These are phyloP conservation scores for Cirrhinus mrigala DNA, from an alignment of 2,797 vertebrate species.

Conservation along the genomic window DNA sequence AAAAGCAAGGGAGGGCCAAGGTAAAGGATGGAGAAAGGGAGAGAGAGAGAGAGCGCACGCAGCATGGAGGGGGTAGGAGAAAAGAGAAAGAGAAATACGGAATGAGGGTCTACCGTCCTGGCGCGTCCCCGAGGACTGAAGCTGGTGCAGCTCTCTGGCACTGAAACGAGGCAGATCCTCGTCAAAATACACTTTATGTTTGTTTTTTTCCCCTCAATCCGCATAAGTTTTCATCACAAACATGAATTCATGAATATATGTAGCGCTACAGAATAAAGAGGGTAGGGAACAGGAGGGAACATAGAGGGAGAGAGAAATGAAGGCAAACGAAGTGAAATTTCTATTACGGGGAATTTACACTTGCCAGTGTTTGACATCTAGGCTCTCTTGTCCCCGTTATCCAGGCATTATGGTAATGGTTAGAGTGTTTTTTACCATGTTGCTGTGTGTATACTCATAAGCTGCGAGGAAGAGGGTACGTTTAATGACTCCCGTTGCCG, in stretches of 20 bases:
- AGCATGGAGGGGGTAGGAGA: slow-evolving; percentile 36
- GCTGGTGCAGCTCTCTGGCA: slow-evolving; percentile 69
- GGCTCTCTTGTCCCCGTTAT: slow-evolving; percentile 59
- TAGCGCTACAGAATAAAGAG: slow-evolving; percentile 72
- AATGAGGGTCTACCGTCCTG: slow-evolving; percentile 76
- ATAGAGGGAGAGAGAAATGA: slow-evolving; percentile 33
- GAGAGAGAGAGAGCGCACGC: neutral
- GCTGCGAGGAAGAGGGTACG: slow-evolving; percentile 64
- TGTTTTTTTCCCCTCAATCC: slow-evolving; percentile 77
- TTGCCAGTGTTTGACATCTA: slow-evolving; percentile 73
- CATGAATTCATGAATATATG: slow-evolving; percentile 85
- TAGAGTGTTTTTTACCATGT: slow-evolving; percentile 65
- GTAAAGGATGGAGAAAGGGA: slow-evolving; percentile 46
- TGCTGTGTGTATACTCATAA: slow-evolving; percentile 69
- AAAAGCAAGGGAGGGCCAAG: slow-evolving; percentile 51
- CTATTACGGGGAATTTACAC: slow-evolving; percentile 51
- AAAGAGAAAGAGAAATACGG: slow-evolving; percentile 50
- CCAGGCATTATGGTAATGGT: slow-evolving; percentile 69
- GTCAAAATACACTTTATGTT: slow-evolving; percentile 78
- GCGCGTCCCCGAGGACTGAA: slow-evolving; percentile 82
- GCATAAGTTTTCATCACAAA: slow-evolving; percentile 84
- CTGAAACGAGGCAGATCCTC: slow-evolving; percentile 76
- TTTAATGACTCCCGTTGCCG: slow-evolving; percentile 78
- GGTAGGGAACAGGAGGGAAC: slow-evolving; percentile 31
- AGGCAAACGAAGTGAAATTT: slow-evolving; percentile 52